phyloP scores from a whole-genome alignment of 2,113 vertebrate species.

The Mirounga angustirostris region DNA sequence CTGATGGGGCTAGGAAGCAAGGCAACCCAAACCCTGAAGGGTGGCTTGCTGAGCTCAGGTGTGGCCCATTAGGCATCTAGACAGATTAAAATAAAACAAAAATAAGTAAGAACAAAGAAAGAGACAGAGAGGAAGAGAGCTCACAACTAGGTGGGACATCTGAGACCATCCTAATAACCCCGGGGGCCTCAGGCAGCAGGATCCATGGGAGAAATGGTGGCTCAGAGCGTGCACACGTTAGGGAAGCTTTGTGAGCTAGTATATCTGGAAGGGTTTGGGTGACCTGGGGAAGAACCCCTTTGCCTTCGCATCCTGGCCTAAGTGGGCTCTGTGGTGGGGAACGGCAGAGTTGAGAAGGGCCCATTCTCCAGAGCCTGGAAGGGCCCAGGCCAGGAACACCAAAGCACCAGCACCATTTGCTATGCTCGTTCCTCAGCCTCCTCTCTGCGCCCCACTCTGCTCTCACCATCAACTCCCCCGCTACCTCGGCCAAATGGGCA shows the following conservation, averaged over 20 bases:
- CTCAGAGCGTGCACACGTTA: accelerated
- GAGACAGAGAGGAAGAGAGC: not conserved
- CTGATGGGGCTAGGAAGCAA: not conserved
- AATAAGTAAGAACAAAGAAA: not conserved
- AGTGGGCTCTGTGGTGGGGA: not conserved
- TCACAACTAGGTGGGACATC: not conserved
- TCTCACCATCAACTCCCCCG: not conserved
- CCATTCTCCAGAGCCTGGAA: not conserved
- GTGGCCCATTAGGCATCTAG: not conserved
- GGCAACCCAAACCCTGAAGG: not conserved
- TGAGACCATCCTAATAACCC: not conserved
- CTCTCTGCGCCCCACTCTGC: not conserved
- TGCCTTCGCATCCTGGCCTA: not conserved
- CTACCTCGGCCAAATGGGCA: not conserved
- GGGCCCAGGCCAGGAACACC: not conserved
- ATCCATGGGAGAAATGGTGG: not conserved
- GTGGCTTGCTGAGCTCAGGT: not conserved
- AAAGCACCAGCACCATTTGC: accelerated
- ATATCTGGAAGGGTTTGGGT: not conserved
- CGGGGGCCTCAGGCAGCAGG: not conserved
- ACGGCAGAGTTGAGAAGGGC: not conserved
- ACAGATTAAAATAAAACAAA: slow-evolving; percentile 23
- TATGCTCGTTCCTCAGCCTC: accelerated
- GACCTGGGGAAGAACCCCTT: not conserved
- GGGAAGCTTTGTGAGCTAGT: not conserved